A percentile compares a stretch with the other conserved stretches of the same genome.
Evolutionary conservation across 1,140 invertebrate genomes (phyloP).

Genomic region (Hylyphantes graminicola): DNA sequence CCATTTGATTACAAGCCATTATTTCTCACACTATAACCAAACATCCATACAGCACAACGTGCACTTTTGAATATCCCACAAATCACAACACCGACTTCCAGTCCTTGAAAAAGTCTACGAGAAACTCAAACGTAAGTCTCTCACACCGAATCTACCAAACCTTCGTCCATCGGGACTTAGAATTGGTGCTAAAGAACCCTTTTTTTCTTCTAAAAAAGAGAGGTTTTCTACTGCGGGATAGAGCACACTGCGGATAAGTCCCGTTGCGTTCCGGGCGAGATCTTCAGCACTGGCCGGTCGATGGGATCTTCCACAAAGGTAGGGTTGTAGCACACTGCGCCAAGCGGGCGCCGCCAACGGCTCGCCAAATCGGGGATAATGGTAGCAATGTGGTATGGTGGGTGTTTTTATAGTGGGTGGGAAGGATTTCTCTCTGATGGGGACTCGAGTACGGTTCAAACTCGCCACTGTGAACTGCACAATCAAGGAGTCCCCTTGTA

Average conservation of each 20-base stretch:
- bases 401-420: too few relatives aligned
- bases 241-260: constrained; percentile 45
- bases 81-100: constrained; percentile 20
- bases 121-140: not conserved
- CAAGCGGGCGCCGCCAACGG: constrained; percentile 8
- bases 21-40: not conserved
- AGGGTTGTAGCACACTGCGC: constrained; percentile 48
- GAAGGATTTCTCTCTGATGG: too few relatives aligned
- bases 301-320: constrained; percentile 48
- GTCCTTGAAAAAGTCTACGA: not conserved
- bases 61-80: not conserved
- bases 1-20: constrained; percentile 1
- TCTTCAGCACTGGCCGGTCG: constrained; percentile 46
- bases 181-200: too few relatives aligned
- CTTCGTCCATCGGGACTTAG: not conserved
- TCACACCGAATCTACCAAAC: not conserved
- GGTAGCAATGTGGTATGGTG: not conserved
- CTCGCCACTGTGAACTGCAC: not conserved
- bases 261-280: constrained; percentile 42
- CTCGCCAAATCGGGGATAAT: constrained; percentile 27
- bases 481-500: constrained; percentile 20
- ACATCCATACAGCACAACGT: not conserved
- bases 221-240: constrained; percentile 5
- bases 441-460: too few relatives aligned
- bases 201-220: too few relatives aligned